Evolutionary conservation across 1,140 invertebrate genomes (phyloP), one percentile per base, ranked within the genome.

Genomic region (Scaptomyza hsui): DNA sequence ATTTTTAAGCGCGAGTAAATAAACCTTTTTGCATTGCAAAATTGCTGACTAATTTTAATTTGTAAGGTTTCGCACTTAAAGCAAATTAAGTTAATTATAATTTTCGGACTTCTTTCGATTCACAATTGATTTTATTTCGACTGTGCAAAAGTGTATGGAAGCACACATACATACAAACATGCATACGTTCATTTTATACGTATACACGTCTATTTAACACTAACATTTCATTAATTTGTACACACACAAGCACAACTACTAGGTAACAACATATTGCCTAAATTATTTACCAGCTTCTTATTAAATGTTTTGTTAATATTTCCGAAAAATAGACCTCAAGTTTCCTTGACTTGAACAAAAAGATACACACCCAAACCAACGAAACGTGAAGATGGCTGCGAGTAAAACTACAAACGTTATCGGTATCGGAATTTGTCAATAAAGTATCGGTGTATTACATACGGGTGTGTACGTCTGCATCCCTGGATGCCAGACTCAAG

Each of bases 361-460:
- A 69, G 81, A 86, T 86, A 86, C 81, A 86, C 82, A 86, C 81
- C 81, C 81, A 80, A 86, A 71, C 57, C 68, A 76, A 59, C 68
- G 64, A 41, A 71, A 78, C 64, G 76, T n/a, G 44, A 72, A 72
- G 70, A 56, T 72, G 56, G 70, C 49, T 72, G 70, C 56, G 39
- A 12, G n/a, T 29, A 15, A 6, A 13, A n/a, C 6, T 21, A 42
- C 16, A 12, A 41, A 48, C 42, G 67, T 6, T n/a, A 39, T 44
- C 32, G 24, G 3, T 1, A 29, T 29, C 26, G 26, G 26, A 1
- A 29, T 29, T 45, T 37, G 13, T 12, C n/a, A 26, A 10, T 9
- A 3, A 29, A 4, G 1, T 48, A 71, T 65, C 53, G 45, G 16
- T 53, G 12, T 32, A 12, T 29, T 41, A 47, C 48, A 26, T 35